Base-by-base conservation (phyloP, 2,888 invertebrate genomes). In the Heliothis peltigera region DNA sequence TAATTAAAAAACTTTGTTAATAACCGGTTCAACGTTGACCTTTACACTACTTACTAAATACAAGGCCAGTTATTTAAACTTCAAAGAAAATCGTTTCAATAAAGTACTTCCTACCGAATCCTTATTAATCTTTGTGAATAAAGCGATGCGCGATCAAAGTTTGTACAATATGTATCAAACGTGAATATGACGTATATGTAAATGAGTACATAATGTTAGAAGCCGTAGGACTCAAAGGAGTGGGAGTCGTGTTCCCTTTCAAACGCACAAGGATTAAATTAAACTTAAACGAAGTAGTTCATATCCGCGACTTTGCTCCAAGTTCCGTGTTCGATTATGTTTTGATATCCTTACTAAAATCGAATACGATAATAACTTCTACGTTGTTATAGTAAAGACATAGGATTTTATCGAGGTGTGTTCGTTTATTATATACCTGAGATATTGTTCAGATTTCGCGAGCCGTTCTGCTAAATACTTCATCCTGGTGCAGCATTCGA, bases 401-500 rank as follows among this genome's bases (percentile, higher is more conserved):
- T 8, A 25, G 12, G 12, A 32, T n/a, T n/a, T n/a, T n/a, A n/a
- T n/a, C n/a, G n/a, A n/a, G n/a, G n/a, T n/a, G n/a, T n/a, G n/a
- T n/a, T n/a, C 10, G 12, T 32, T 32, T 12, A 8, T 32, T 12
- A 32, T 56, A 54, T 84, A 92, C 93, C 92, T 92, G 59, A 93
- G 84, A 67, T 85, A 84, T 72, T 87, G 85, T 79, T 93, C 88
- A 12, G 89, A 83, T 80, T 85, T 84, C 32, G 86, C 87, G 64
- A 93, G 85, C 77, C 89, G 86, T 54, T 86, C 84, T 25, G 87
- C 81, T 68, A 94, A 83, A 84, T 89, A 86, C 73, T 82, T 89
- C 85, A 92, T 87, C 77, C 85, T 87, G 70, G 85, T 81, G 75
- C 91, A 90, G 77, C 93, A 93, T 82, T 90, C 89, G 72, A 89